phyloP scores from a whole-genome alignment of 2,797 vertebrate genomes.

The Parambassis ranga region DNA sequence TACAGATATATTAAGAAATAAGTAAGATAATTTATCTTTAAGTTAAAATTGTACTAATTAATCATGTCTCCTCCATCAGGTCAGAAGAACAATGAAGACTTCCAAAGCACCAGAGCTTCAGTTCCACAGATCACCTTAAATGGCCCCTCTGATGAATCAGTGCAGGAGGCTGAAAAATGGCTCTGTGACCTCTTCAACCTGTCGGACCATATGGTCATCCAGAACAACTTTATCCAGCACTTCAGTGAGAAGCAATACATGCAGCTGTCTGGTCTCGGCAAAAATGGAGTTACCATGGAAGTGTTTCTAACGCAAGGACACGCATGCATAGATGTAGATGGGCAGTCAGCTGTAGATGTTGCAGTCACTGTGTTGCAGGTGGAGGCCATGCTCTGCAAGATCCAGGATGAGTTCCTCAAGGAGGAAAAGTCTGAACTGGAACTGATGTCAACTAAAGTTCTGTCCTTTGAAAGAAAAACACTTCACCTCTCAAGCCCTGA shows the following conservation, averaged over 20 bases:
- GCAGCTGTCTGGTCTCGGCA: slow-evolving; percentile 20
- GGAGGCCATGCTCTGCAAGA: slow-evolving; percentile 80
- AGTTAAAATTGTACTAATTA: too few relatives aligned
- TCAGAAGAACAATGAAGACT: not conserved
- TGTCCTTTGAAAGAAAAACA: not conserved
- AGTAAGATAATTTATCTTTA: too few relatives aligned
- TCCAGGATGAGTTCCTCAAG: slow-evolving; percentile 70
- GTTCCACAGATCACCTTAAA: slow-evolving; percentile 32
- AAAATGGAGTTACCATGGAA: slow-evolving; percentile 30
- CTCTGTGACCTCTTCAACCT: slow-evolving; percentile 11
- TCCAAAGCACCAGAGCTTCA: too few relatives aligned
- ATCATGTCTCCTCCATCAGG: not conserved
- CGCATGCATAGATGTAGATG: slow-evolving; percentile 68
- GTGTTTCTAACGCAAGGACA: slow-evolving; percentile 67
- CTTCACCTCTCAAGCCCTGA: not conserved
- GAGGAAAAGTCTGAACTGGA: slow-evolving; percentile 54
- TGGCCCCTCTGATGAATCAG: not conserved
- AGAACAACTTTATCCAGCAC: slow-evolving; percentile 82
- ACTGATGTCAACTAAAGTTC: rapidly evolving
- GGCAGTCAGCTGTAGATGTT: slow-evolving; percentile 5
- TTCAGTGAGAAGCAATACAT: slow-evolving; percentile 73
- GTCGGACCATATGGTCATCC: slow-evolving; percentile 14
- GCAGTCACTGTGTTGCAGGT: slow-evolving; percentile 59
- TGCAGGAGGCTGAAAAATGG: slow-evolving; percentile 76
- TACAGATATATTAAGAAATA: too few relatives aligned